phyloP scores from a whole-genome alignment of 2,797 vertebrate genomes.

The Lophotriccus pileatus region DNA sequence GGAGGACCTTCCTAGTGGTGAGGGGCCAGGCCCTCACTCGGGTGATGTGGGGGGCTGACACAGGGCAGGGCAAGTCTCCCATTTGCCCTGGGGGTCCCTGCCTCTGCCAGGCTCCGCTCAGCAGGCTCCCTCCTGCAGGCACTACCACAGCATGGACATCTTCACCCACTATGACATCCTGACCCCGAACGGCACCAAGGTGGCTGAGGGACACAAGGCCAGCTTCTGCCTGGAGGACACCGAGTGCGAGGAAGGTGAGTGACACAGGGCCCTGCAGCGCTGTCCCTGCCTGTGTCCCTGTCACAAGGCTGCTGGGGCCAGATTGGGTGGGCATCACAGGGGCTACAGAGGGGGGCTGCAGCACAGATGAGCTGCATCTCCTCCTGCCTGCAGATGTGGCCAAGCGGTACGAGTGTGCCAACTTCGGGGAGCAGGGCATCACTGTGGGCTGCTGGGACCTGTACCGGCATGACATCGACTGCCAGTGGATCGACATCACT shows the following conservation, averaged over 20 bases:
- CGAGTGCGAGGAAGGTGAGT: slow-evolving; percentile 90
- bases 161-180: slow-evolving; percentile 97
- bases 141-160: slow-evolving; percentile 99
- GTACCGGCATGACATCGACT: slow-evolving; percentile 97
- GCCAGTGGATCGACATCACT: slow-evolving; percentile 97
- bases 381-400: slow-evolving; percentile 78
- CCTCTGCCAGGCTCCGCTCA: not conserved
- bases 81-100: not conserved
- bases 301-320: not conserved
- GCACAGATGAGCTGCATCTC: accelerated
- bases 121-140: slow-evolving; percentile 74
- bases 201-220: slow-evolving; percentile 97
- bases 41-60: not conserved
- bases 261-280: not conserved
- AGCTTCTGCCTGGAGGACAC: slow-evolving; percentile 98
- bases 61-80: not conserved
- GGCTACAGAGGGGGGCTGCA: not conserved
- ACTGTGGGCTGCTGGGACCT: slow-evolving; percentile 97
- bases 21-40: not conserved
- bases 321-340: not conserved
- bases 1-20: accelerated
- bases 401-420: slow-evolving; percentile 96
- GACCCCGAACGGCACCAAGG: slow-evolving; percentile 88
- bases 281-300: accelerated
- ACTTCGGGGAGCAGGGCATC: slow-evolving; percentile 98